Evolutionary conservation across 2,888 invertebrate genomes (phyloP).

Genomic region (Parnassius glacialis): DNA sequence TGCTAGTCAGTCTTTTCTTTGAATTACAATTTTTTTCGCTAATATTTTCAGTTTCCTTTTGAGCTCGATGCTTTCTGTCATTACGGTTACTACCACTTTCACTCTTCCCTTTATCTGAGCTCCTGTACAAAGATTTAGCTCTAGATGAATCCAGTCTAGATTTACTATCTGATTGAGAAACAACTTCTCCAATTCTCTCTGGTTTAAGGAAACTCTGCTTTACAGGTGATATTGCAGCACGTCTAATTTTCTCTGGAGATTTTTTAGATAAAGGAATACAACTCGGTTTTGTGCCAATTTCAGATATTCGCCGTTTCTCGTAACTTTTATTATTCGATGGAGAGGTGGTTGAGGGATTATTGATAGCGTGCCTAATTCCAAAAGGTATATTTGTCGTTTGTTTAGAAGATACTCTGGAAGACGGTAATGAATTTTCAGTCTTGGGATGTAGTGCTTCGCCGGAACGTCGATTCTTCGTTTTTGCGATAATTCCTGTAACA

Average conservation of each 20-base stretch:
- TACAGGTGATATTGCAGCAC: constrained; percentile 59
- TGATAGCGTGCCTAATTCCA: constrained; percentile 58
- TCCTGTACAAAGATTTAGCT: constrained; percentile 53
- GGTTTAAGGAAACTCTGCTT: constrained; percentile 58
- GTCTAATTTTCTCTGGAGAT: constrained; percentile 53
- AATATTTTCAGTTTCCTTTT: constrained; percentile 74
- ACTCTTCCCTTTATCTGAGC: constrained; percentile 69
- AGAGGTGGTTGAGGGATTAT: constrained; percentile 51
- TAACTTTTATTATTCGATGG: constrained; percentile 47
- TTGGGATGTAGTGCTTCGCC: constrained; percentile 66
- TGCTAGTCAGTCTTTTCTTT: constrained; percentile 81
- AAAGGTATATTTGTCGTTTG: constrained; percentile 62
- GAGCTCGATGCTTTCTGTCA: constrained; percentile 73
- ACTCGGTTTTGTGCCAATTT: constrained; percentile 61
- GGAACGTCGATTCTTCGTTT: constrained; percentile 62
- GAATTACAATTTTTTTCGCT: constrained; percentile 78
- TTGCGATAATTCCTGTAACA: constrained; percentile 69
- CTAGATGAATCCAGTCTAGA: constrained; percentile 55
- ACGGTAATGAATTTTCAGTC: constrained; percentile 73
- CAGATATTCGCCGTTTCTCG: constrained; percentile 64
- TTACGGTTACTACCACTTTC: constrained; percentile 66
- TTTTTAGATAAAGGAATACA: constrained; percentile 71
- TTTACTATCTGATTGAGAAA: constrained; percentile 53
- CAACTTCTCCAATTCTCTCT: constrained; percentile 33
- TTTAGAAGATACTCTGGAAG: constrained; percentile 74